Evolutionary conservation across 2,888 invertebrate species (phyloP), one percentile per base, ranked within the genome.

Genomic region (Pandemis corylana): DNA sequence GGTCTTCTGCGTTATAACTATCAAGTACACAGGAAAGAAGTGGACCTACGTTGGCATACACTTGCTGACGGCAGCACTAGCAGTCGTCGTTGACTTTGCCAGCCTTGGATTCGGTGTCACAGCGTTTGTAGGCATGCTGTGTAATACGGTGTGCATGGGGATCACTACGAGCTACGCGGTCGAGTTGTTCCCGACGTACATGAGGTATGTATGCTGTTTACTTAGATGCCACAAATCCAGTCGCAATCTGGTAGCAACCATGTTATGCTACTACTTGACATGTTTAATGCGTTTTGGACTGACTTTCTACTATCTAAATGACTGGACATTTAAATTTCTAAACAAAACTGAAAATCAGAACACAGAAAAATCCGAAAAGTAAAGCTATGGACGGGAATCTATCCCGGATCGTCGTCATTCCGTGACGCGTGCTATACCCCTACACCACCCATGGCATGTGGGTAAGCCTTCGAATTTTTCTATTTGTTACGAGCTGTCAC

Each of bases 131-230:
- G 61, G 66, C n/a, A 75, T 75, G 74, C 7, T 76, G 75, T 70
- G 67, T 9, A 71, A 71, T 53, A 65, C 71, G 5, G 69, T 68
- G 9, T 71, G 75, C 51, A 76, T 76, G 71, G 76, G 76, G 3
- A 51, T 76, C 36, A 75, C 75, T 9, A 76, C 76, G 9, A 68
- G 68, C 4, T 76, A 76, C n/a, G 76, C 76, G 15, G 75, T 76
- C 7, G 76, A 76, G 51, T 53, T 76, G 56, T 76, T 76, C 13
- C 76, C 76, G 5, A 76, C 76, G 7, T 76, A 76, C 49, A 74
- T 76, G 75, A 76, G 76, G 76, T 76, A 59, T 65, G 59, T 4
- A 13, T 12, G 20, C 15, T 59, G n/a, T 51, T 51, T 51, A 51
- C 51, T n/a, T 51, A 51, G n/a, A 6, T 5, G n/a, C n/a, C 51